Base-by-base conservation (phyloP, 53 echinoderm and acorn worm species). In the Actinopyga echinites region DNA sequence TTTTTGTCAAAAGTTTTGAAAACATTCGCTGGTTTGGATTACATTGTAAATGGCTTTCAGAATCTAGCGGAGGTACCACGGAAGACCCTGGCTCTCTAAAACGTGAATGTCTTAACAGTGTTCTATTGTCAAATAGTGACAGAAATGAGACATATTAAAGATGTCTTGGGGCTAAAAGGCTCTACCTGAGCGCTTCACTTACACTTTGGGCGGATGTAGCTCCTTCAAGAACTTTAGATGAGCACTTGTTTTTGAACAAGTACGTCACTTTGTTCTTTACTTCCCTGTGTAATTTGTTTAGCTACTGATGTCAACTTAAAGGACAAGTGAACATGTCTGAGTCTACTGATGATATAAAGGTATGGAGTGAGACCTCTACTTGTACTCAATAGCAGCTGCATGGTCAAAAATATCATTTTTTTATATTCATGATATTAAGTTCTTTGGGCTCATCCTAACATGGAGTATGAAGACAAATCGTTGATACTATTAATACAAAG, bases 71-170 rank as follows among this genome's bases (percentile, higher is more conserved):
- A 68, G 68, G 68, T n/a, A 34, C 34, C 7, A n/a, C 5, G 21
- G 68, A 32, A 68, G 35, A 21, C 8, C 68, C 34, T 35, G 34
- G 21, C 22, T 34, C 68, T 36, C 49, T 68, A 2, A 68, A 38
- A 33, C 21, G n/a, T n/a, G 34, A 31, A 68, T 34, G 34, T 38
- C 38, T 34, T 35, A 9, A 17, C 9, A 4, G 68, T 32, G 68
- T 38, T 13, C 22, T 5, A 37, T 37, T 31, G 68, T 68, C 31
- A 19, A 32, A 36, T 36, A 62, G 68, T 68, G 68, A 68, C 68
- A 68, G 68, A 34, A 68, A 68, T 37, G 68, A 34, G 68, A 68
- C 68, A 68, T n/a, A n/a, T 68, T 68, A 68, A 68, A 68, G 34
- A 34, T 38, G n/a, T 32, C 68, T 38, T 34, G 35, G 38, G 68